These are phyloP conservation scores for Chlorospingus flavigularis DNA, from an alignment of 2,797 vertebrate genomes.

Conservation along the genomic window DNA sequence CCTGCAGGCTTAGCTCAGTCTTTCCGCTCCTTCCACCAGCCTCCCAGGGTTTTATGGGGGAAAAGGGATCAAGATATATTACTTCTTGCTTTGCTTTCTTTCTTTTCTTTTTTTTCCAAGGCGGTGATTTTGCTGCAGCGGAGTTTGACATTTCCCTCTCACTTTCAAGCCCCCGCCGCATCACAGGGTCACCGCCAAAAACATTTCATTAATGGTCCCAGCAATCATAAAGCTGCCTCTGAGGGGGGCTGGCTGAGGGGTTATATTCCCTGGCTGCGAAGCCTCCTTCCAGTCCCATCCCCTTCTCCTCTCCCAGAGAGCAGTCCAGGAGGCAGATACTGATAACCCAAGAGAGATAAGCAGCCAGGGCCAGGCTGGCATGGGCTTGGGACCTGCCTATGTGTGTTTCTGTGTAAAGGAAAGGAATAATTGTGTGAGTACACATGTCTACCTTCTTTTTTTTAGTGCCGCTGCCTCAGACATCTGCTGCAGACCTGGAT, in stretches of 20 bases:
- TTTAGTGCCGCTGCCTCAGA: background rate
- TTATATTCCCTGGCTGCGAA: background rate
- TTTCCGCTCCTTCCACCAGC: conserved; percentile 81
- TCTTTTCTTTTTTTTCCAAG: background rate
- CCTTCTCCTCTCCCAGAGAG: background rate
- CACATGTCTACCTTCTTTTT: fast-evolving
- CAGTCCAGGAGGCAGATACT: background rate
- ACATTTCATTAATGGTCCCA: conserved; percentile 33
- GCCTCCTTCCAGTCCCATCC: background rate
- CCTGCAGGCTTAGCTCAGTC: conserved; percentile 89
- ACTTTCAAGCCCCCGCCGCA: background rate
- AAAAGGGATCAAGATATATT: conserved; percentile 70
- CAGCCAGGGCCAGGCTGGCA: background rate
- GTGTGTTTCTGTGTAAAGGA: background rate
- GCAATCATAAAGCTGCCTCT: background rate
- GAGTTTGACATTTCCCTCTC: conserved; percentile 44
- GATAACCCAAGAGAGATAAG: background rate
- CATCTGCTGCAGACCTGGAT: background rate
- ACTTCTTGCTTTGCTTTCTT: conserved; percentile 42
- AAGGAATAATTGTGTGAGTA: background rate
- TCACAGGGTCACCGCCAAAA: background rate
- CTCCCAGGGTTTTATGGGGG: conserved; percentile 76
- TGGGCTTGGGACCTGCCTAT: background rate
- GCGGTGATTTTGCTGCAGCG: background rate
- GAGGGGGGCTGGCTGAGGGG: background rate